phyloP scores from a whole-genome alignment of 2,113 vertebrate genomes.

The Gadus chalcogrammus region DNA sequence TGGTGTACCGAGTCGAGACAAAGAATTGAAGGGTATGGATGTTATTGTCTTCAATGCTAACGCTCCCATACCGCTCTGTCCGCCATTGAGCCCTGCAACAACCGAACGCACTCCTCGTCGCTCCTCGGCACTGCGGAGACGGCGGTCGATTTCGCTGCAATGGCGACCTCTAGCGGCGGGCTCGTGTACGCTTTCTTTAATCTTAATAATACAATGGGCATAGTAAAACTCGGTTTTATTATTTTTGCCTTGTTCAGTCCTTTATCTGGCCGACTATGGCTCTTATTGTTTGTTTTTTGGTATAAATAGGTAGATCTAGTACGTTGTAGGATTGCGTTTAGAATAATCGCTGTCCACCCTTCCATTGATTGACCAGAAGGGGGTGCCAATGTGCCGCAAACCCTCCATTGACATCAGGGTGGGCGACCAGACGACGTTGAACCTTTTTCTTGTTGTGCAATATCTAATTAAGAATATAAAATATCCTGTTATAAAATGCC shows the following conservation, averaged over 20 bases:
- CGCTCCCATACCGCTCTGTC: constrained; percentile 67
- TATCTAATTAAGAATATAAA: neutral
- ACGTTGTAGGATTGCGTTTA: neutral
- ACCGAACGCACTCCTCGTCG: constrained; percentile 79
- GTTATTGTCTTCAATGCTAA: constrained; percentile 74
- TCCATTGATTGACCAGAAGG: constrained; percentile 26
- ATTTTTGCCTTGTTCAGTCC: too few relatives aligned
- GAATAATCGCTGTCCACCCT: neutral
- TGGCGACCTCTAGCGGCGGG: constrained; percentile 47
- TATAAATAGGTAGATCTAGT: neutral
- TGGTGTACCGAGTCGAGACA: too few relatives aligned
- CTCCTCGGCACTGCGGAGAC: constrained; percentile 67
- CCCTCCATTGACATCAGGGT: too few relatives aligned
- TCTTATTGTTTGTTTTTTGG: too few relatives aligned
- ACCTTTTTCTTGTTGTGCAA: neutral
- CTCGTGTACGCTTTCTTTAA: neutral
- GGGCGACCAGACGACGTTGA: too few relatives aligned
- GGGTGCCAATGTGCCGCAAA: constrained; percentile 31
- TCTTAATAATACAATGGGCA: neutral
- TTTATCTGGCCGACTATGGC: too few relatives aligned
- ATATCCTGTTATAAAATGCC: constrained; percentile 14
- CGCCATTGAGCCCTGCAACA: constrained; percentile 79
- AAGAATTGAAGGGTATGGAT: constrained; percentile 12
- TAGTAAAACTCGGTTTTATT: too few relatives aligned
- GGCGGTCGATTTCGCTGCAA: constrained; percentile 9